Evolutionary conservation across 2,888 invertebrate genomes (phyloP).

Genomic region (Andrena bicolor): DNA sequence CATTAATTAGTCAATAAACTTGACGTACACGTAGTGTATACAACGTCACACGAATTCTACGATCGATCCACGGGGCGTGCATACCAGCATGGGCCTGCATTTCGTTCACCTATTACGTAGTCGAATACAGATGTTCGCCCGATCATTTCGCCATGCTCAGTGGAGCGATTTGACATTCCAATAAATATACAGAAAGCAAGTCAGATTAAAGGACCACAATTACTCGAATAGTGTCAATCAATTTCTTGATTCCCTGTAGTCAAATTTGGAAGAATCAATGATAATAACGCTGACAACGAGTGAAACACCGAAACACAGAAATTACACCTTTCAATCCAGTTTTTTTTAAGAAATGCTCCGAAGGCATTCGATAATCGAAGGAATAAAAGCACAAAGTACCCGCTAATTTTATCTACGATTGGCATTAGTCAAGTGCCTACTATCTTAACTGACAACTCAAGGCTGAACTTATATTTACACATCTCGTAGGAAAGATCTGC

Average conservation of each 20-base stretch:
- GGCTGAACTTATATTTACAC: too few relatives aligned
- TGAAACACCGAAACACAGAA: not conserved
- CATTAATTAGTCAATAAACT: slow-evolving; percentile 65
- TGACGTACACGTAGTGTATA: slow-evolving; percentile 32
- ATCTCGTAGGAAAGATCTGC: too few relatives aligned
- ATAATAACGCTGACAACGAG: not conserved
- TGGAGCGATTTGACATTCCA: not conserved
- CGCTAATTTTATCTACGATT: too few relatives aligned
- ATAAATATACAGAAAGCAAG: not conserved
- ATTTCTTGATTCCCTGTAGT: slow-evolving; percentile 3
- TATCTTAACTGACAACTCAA: too few relatives aligned
- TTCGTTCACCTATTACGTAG: not conserved
- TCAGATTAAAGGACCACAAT: not conserved
- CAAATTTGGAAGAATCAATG: slow-evolving; percentile 24
- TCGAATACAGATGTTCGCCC: not conserved
- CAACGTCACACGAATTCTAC: slow-evolving; percentile 23
- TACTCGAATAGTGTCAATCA: not conserved
- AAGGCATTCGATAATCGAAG: not conserved
- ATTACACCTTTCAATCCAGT: not conserved
- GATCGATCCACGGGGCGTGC: slow-evolving; percentile 50
- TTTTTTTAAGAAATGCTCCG: not conserved
- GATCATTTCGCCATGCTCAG: not conserved
- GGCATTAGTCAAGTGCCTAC: too few relatives aligned
- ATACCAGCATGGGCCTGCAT: not conserved
- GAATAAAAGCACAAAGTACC: not conserved